phyloP scores from a whole-genome alignment of 37 sponge, comb jelly and placozoan species.

The Chondrilla cf. caribensis region DNA sequence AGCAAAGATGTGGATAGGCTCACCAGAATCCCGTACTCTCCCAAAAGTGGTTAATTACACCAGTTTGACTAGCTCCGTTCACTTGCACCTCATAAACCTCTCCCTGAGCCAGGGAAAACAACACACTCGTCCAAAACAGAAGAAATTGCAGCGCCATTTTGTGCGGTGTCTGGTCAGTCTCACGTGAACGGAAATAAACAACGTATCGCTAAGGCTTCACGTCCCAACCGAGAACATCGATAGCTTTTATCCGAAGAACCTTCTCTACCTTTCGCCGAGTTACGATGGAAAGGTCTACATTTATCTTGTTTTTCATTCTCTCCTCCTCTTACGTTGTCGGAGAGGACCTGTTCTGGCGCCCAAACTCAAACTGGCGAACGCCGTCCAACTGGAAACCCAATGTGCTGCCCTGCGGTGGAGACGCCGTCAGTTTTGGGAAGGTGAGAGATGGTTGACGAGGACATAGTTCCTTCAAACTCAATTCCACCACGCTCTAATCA shows the following conservation, averaged over 20 bases:
- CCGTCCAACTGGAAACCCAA: constrained; percentile 50
- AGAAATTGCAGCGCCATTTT: too few relatives aligned
- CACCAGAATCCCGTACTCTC: constrained; percentile 51
- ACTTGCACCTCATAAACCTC: background rate
- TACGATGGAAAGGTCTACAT: background rate
- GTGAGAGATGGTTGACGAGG: constrained; percentile 24
- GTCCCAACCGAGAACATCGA: too few relatives aligned
- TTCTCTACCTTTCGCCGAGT: background rate
- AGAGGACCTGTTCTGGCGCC: constrained; percentile 41
- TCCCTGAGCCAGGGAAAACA: background rate
- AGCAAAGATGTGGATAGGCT: too few relatives aligned
- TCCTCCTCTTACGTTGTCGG: background rate
- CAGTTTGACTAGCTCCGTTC: background rate
- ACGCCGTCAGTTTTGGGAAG: constrained; percentile 23
- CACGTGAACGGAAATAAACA: too few relatives aligned
- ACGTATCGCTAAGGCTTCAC: too few relatives aligned
- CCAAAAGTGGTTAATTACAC: constrained; percentile 39
- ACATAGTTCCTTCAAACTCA: background rate
- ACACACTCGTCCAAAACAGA: too few relatives aligned
- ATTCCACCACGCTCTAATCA: background rate
- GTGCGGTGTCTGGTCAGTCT: too few relatives aligned
- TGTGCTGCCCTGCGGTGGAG: constrained; percentile 34
- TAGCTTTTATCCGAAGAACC: too few relatives aligned
- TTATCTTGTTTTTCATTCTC: background rate
- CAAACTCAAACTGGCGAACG: constrained; percentile 62